Evolutionary conservation across 2,113 vertebrate genomes (phyloP).

Genomic region (Eulemur macaco): DNA sequence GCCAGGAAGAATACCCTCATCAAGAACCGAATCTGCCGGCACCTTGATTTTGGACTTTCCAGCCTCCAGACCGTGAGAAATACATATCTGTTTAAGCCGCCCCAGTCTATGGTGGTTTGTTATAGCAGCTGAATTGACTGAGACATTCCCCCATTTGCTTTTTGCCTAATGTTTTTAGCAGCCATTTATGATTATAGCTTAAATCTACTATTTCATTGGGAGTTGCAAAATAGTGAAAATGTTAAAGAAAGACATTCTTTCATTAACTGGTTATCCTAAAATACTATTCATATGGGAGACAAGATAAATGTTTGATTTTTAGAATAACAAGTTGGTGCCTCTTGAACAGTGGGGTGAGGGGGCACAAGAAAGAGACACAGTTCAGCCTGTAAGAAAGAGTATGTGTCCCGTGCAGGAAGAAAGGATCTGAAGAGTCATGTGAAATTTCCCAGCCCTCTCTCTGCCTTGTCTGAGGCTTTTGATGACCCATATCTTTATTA

Average conservation of each 20-base stretch:
- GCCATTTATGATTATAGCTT: background rate
- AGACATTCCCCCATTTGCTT: background rate
- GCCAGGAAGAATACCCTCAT: background rate
- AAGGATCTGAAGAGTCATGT: background rate
- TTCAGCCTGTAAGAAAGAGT: background rate
- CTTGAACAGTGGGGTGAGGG: background rate
- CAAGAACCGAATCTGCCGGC: background rate
- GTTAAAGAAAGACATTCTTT: background rate
- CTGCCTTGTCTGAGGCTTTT: background rate
- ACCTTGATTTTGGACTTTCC: background rate
- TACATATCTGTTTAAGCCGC: background rate
- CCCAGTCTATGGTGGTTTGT: background rate
- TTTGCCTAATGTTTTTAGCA: background rate
- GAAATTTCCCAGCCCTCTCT: background rate
- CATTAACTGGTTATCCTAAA: background rate
- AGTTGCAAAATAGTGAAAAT: background rate
- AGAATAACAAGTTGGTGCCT: background rate
- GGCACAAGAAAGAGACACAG: background rate
- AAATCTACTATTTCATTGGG: background rate
- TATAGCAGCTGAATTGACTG: background rate
- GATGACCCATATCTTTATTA: background rate
- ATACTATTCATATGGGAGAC: background rate
- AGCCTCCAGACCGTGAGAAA: background rate
- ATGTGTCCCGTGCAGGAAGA: background rate
- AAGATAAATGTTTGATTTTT: background rate